Evolutionary conservation across 2,797 vertebrate genomes (phyloP), one percentile per base, ranked within the genome.

Genomic region (Phrynocephalus vlangalii): DNA sequence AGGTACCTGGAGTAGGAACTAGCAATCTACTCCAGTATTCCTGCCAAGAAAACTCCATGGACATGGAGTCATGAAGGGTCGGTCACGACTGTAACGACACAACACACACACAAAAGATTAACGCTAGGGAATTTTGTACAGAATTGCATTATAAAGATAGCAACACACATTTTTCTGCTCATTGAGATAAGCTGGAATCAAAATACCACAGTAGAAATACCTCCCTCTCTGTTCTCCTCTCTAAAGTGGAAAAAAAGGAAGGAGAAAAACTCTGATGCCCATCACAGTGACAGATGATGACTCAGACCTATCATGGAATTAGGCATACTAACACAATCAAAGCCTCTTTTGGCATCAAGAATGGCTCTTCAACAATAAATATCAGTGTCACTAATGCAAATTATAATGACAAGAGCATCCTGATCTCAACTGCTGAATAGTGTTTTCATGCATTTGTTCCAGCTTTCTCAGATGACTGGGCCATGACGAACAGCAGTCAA

Each of bases 401-500:
- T 88, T 81, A 86, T 72, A 92, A 89, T 83, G 28, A n/a, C 66
- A 89, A 93, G 90, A 83, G 48, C 38, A 84, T 0, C 66, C 80
- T 56, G 70, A 87, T 38, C 28, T 93, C 71, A 78, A 71, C 15
- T 88, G 81, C 84, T 1, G 26, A 90, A 92, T 72, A 85, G 82
- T 28, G 89, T 9, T 91, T 82, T 79, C 5, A 87, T 79, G 67
- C 50, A 85, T 84, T 33, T 10, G 26, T 72, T 89, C 60, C 85
- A 91, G 87, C 30, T 86, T 68, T 94, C 92, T 85, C 60, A 70
- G 81, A 86, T 77, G 52, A 92, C 71, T 94, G 88, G 87, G 70
- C 38, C 60, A 9, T 87, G 77, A 85, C 83, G 66, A 95, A 88
- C 1, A 73, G 60, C 52, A 82, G 76, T 33, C 38, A 90, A 92